Conservation (phyloP, 2,888 invertebrate species). For the Leptinotarsa rubiginosa region DNA sequence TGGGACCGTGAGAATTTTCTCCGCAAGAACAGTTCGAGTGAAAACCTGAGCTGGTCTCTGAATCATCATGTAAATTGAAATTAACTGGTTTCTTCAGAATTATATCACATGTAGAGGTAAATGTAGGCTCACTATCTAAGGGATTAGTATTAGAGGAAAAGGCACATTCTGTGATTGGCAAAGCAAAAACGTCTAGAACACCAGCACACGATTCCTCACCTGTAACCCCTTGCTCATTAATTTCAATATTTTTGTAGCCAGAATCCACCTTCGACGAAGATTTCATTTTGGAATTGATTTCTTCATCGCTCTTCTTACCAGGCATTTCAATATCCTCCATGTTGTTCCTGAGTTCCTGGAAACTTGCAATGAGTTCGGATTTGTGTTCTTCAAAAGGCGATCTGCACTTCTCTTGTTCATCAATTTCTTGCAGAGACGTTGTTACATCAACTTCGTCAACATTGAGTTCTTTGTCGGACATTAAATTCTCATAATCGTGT, state of each 20-base stretch:
- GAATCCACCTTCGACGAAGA: slow-evolving; percentile 25
- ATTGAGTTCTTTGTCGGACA: slow-evolving; percentile 55
- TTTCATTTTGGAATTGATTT: slow-evolving; percentile 18
- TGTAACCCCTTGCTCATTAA: slow-evolving; percentile 47
- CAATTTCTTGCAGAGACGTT: slow-evolving; percentile 30
- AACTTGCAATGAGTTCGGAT: slow-evolving; percentile 60
- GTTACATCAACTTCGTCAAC: slow-evolving; percentile 44
- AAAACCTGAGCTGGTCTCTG: slow-evolving; percentile 48
- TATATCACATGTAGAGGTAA: slow-evolving; percentile 55
- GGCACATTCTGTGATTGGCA: slow-evolving; percentile 53
- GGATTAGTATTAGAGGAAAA: slow-evolving; percentile 47
- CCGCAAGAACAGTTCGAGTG: slow-evolving; percentile 46
- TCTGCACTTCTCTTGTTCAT: slow-evolving; percentile 46
- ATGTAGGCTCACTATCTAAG: slow-evolving; percentile 39
- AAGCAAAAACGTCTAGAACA: slow-evolving; percentile 55
- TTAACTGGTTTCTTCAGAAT: slow-evolving; percentile 45
- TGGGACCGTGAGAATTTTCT: slow-evolving; percentile 35
- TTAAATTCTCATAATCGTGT: slow-evolving; percentile 63
- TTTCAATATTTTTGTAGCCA: slow-evolving; percentile 28
- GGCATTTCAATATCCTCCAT: slow-evolving; percentile 47
- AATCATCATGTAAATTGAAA: slow-evolving; percentile 36
- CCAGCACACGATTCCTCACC: slow-evolving; percentile 62
- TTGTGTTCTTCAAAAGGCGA: slow-evolving; percentile 61
- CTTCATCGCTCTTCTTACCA: slow-evolving; percentile 25
- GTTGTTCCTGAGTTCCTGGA: slow-evolving; percentile 59